A percentile compares a stretch with the other conserved stretches of the same genome.
phyloP scores from a whole-genome alignment of 2,797 vertebrate species.

The Danio kyathit region DNA sequence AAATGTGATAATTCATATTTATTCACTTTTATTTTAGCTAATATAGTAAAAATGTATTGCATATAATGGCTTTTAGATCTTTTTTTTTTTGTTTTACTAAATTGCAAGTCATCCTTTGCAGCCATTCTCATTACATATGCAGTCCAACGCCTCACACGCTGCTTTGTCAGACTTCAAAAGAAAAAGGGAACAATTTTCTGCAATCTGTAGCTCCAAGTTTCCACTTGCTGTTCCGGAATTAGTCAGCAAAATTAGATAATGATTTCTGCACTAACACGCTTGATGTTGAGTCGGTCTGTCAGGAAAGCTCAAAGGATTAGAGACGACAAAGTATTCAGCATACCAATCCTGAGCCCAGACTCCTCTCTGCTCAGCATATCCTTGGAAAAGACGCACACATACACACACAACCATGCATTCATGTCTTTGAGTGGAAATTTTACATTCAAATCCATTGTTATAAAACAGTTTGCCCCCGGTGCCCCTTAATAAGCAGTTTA shows the following conservation, averaged over 20 bases:
- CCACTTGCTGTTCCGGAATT: constrained; percentile 28
- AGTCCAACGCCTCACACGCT: background rate
- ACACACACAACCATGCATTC: background rate
- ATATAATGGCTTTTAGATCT: background rate
- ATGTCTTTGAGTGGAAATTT: background rate
- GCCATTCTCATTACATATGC: background rate
- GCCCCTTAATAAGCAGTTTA: constrained; percentile 9
- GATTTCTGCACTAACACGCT: constrained; percentile 9
- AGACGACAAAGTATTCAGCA: constrained; percentile 16
- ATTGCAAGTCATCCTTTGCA: background rate
- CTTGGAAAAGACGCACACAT: constrained; percentile 11
- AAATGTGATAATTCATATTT: background rate
- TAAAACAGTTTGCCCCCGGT: background rate
- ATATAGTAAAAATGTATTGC: background rate
- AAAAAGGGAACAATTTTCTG: background rate
- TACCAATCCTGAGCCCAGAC: constrained; percentile 17
- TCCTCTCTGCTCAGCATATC: constrained; percentile 23
- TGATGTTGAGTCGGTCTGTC: constrained; percentile 45
- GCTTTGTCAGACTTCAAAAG: background rate
- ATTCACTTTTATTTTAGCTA: background rate
- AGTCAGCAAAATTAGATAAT: constrained; percentile 52
- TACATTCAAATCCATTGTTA: constrained; percentile 2
- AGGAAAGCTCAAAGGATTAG: constrained; percentile 55
- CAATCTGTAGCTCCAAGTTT: constrained; percentile 15
- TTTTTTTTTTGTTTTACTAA: background rate